phyloP scores from a whole-genome alignment of 2,888 invertebrate genomes.

The Rhabditoides inermis region DNA sequence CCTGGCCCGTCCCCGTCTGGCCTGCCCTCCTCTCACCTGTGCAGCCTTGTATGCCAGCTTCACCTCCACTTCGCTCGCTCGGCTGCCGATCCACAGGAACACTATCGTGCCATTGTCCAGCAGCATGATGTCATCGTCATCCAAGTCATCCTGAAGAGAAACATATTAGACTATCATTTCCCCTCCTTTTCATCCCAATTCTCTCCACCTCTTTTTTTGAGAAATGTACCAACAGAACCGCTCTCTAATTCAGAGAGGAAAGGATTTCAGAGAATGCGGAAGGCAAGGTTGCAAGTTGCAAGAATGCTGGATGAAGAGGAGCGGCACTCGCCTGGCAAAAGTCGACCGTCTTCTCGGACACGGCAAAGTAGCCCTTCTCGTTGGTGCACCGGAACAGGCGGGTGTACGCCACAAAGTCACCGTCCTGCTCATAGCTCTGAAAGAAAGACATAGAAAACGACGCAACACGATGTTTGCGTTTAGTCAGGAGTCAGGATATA shows the following conservation, averaged over 20 bases:
- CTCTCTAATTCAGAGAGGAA: no score
- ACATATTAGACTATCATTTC: not conserved
- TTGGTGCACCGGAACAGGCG: conserved; percentile 95
- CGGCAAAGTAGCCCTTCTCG: conserved; percentile 96
- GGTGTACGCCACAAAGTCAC: conserved; percentile 83
- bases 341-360: conserved; percentile 96
- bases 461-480: no score
- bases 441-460: no score
- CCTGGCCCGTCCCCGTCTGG: no score
- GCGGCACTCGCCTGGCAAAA: conserved; percentile 79
- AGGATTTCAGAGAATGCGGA: no score
- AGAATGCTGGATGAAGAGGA: no score
- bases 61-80: conserved; percentile 95
- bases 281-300: no score
- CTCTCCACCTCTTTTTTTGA: no score
- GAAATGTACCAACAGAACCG: no score
- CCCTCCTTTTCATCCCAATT: no score
- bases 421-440: conserved; percentile 61
- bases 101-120: conserved; percentile 95
- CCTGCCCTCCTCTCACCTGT: conserved; percentile 75
- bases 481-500: no score
- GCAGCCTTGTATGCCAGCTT: conserved; percentile 96
- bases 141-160: conserved; percentile 76
- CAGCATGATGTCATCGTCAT: conserved; percentile 99
- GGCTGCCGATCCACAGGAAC: conserved; percentile 91